Evolutionary conservation across 2,888 invertebrate genomes (phyloP).

Genomic region (Clivina fossor): DNA sequence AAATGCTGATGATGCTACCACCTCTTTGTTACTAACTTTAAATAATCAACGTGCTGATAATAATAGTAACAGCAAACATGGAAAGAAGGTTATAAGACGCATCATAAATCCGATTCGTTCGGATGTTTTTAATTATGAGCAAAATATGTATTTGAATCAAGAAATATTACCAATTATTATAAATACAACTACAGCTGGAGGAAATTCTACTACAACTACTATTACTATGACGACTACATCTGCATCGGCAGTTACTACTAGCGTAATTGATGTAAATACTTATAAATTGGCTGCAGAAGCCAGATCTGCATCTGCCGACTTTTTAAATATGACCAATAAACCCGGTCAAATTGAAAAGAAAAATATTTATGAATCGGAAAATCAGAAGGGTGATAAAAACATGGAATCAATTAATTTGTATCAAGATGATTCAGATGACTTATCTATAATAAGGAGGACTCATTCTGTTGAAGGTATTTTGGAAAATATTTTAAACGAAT

Average conservation of each 20-base stretch:
- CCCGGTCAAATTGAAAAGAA: conserved; percentile 66
- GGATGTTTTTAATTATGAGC: too few species aligned
- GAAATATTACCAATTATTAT: too few species aligned
- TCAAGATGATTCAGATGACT: conserved; percentile 39
- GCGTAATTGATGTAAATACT: conserved; percentile 48
- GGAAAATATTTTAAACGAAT: conserved; percentile 55
- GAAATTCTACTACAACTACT: too few species aligned
- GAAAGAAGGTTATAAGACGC: conserved; percentile 70
- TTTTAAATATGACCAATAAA: conserved; percentile 67
- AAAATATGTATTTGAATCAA: too few species aligned
- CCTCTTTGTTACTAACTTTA: conserved; percentile 50
- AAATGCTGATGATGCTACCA: too few species aligned
- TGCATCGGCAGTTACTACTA: conserved; percentile 35
- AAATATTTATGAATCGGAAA: conserved; percentile 72
- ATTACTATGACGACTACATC: conserved; percentile 43
- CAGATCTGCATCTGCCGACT: conserved; percentile 66
- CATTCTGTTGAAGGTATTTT: conserved; percentile 63
- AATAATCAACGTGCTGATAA: conserved; percentile 80
- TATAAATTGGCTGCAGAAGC: conserved; percentile 61
- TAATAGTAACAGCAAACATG: conserved; percentile 46
- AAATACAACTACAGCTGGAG: too few species aligned
- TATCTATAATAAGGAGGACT: conserved; percentile 53
- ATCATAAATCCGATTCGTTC: conserved; percentile 68
- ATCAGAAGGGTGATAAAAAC: conserved; percentile 61
- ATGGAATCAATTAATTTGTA: conserved; percentile 57